Evolutionary conservation across 2,797 vertebrate species (phyloP), one percentile per base, ranked within the genome.

Genomic region (Siniperca obscura): DNA sequence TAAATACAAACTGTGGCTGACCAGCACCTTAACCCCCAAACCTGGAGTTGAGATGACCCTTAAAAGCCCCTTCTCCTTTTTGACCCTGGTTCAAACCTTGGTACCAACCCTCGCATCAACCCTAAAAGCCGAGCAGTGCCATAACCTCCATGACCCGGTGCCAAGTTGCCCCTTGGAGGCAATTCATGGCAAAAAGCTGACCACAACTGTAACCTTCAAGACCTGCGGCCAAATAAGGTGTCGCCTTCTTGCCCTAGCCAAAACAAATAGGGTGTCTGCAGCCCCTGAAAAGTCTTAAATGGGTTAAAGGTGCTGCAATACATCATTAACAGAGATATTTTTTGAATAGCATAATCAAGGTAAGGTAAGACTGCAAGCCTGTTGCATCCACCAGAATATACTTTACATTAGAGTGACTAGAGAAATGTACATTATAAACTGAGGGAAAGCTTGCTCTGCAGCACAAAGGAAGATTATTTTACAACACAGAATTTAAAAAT

Each of bases 81-180:
- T 19, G 27, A 67, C 56, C 57, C 42, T 1, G 62, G 59, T 80
- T 82, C 59, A 81, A 74, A 78, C 65, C 40, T 38, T 34, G 62
- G 65, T 83, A 70, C 72, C 80, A n/a, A 85, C 89, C 86, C 72
- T 77, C 1, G 0, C 13, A 61, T 84, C 71, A 71, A 83, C 77
- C 82, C 71, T n/a, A 25, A 53, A 50, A 57, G 42, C 19, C 50
- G 57, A 78, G 25, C 70, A 44, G 70, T 64, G 65, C 70, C 34
- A 8, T 48, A 53, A 79, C 78, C 76, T 74, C 34, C 0, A 0
- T 79, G 81, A 86, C 83, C 83, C 1, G 8, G 6, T 72, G 46
- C 71, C 71, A 17, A 38, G n/a, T 8, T 64, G 34, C 34, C 75
- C 78, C 62, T 66, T 2, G 7, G 30, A 69, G 65, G 34, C 52